A percentile compares a stretch with the other conserved stretches of the same genome.
phyloP scores from a whole-genome alignment of 2,888 invertebrate genomes.

The Scrobipalpa costella region DNA sequence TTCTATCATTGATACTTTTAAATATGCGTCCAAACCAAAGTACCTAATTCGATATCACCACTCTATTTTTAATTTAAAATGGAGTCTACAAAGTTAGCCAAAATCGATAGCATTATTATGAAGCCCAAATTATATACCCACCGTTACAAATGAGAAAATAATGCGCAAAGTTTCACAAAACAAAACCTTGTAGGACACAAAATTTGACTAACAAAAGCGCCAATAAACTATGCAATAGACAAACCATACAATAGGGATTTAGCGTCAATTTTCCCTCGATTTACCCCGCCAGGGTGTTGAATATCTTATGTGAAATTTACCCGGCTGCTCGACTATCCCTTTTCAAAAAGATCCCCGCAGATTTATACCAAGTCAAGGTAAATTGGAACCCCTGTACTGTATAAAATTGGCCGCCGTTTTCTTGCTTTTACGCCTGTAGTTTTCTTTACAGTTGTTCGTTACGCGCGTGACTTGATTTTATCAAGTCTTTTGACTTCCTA shows the following conservation, averaged over 20 bases:
- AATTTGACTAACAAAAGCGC: neutral
- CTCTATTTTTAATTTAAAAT: too few species aligned
- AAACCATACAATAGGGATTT: neutral
- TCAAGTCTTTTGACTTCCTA: neutral
- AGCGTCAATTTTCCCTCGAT: neutral
- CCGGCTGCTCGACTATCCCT: neutral
- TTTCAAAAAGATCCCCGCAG: neutral
- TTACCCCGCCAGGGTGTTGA: neutral
- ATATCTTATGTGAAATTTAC: constrained; percentile 9
- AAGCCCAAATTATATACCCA: neutral
- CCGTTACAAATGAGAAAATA: neutral
- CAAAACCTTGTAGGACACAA: neutral
- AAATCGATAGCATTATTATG: neutral
- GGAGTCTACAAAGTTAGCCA: too few species aligned
- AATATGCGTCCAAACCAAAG: too few species aligned
- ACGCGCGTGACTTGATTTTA: constrained; percentile 2
- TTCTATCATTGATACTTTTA: too few species aligned
- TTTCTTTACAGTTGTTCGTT: neutral
- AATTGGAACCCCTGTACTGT: neutral
- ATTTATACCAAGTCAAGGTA: constrained; percentile 8
- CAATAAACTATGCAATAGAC: neutral
- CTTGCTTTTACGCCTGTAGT: constrained; percentile 1
- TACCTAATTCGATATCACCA: too few species aligned
- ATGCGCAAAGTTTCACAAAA: too few species aligned
- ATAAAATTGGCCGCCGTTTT: constrained; percentile 1